phyloP scores from a whole-genome alignment of 2,888 invertebrate genomes.

The Bombylius discolor region DNA sequence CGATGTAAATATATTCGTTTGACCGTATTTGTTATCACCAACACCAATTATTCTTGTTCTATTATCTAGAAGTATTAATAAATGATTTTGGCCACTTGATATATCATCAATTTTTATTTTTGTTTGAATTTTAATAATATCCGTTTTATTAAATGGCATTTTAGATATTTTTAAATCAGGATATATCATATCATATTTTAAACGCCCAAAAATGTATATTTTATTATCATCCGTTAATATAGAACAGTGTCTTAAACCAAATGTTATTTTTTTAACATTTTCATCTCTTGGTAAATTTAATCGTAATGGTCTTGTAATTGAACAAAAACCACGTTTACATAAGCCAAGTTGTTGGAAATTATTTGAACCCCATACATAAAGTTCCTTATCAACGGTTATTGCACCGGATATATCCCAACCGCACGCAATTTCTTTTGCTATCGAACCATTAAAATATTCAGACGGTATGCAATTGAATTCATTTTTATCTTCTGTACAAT shows the following conservation, averaged over 20 bases:
- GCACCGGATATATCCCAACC: constrained; percentile 78
- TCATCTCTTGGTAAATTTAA: constrained; percentile 28
- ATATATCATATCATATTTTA: constrained; percentile 20
- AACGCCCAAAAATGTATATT: constrained; percentile 31
- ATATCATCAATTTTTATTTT: constrained; percentile 44
- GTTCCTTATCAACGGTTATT: constrained; percentile 49
- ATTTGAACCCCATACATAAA: constrained; percentile 78
- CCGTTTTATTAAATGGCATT: constrained; percentile 26
- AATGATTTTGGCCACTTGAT: constrained; percentile 72
- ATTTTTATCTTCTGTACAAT: constrained; percentile 24
- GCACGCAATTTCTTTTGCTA: constrained; percentile 52
- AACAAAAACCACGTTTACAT: constrained; percentile 34
- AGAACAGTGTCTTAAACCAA: constrained; percentile 31
- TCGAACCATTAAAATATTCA: constrained; percentile 46
- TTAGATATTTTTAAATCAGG: constrained; percentile 27
- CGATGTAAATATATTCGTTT: constrained; percentile 42
- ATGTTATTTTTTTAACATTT: constrained; percentile 23
- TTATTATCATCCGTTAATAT: constrained; percentile 28
- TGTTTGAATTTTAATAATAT: constrained; percentile 24
- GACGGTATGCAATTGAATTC: constrained; percentile 38
- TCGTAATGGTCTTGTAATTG: constrained; percentile 28
- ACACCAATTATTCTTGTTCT: constrained; percentile 46
- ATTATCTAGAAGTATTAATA: constrained; percentile 24
- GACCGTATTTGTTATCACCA: constrained; percentile 77
- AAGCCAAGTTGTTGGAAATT: constrained; percentile 63